Evolutionary conservation across 2,113 vertebrate genomes (phyloP).

Genomic region (Capra hircus): DNA sequence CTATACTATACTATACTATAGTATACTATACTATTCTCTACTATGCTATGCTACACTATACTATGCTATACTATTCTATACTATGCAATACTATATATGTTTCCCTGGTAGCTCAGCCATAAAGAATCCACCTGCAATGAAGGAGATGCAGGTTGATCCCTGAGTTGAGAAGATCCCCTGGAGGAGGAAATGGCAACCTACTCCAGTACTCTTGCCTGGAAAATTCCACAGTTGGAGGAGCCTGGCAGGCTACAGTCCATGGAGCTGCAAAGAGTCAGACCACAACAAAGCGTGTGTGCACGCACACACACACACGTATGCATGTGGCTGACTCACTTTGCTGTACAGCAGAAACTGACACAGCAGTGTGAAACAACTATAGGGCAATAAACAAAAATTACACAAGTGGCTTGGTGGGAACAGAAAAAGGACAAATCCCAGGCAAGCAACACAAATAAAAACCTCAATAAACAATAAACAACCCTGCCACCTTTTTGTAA

Average conservation of each 20-base stretch:
- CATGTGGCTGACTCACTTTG: not conserved
- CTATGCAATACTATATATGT: not conserved
- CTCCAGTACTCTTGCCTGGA: not conserved
- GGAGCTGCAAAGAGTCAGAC: not conserved
- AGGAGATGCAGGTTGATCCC: not conserved
- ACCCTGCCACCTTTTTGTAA: not conserved
- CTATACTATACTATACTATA: not conserved
- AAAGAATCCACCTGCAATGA: not conserved
- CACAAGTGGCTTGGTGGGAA: not conserved
- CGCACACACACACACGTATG: fast-evolving
- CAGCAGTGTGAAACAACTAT: not conserved
- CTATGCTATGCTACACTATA: too few species aligned
- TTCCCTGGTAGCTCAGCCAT: not conserved
- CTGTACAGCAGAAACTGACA: not conserved
- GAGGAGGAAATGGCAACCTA: not conserved
- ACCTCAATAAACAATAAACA: not conserved
- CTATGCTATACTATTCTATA: not conserved
- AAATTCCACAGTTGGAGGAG: not conserved
- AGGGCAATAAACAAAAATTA: not conserved
- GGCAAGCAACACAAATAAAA: not conserved
- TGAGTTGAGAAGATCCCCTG: not conserved
- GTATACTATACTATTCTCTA: fast-evolving
- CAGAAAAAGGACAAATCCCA: not conserved
- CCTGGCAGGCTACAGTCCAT: not conserved
- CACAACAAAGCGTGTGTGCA: not conserved